Conservation (phyloP, 64 coral and sea anemone species). For the Actinia tenebrosa region DNA sequence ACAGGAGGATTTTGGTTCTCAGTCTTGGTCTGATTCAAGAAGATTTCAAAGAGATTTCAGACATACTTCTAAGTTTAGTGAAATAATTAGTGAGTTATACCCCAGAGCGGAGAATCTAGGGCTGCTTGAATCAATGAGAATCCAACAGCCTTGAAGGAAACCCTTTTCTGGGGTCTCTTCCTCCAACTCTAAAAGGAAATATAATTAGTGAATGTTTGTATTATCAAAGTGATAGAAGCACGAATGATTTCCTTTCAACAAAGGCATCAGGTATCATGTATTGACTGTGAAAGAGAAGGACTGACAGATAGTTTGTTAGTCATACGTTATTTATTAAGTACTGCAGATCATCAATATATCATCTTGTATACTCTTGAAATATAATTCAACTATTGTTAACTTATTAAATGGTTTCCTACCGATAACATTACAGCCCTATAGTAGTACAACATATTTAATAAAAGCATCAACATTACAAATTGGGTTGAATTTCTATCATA, state of each 20-base stretch:
- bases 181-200: background rate
- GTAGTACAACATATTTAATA: slow-evolving; percentile 1
- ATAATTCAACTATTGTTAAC: background rate
- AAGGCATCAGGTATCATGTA: background rate
- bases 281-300: background rate
- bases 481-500: background rate
- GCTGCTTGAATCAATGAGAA: too few relatives aligned
- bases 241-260: background rate
- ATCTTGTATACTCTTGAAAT: background rate
- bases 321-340: slow-evolving; percentile 10
- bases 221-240: background rate
- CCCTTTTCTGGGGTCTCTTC: background rate
- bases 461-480: background rate
- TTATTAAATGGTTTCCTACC: background rate
- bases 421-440: background rate
- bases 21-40: too few relatives aligned
- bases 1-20: too few relatives aligned
- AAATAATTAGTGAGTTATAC: too few relatives aligned
- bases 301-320: background rate
- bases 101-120: too few relatives aligned
- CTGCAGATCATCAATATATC: background rate
- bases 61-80: too few relatives aligned
- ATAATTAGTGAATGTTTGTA: background rate
- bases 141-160: too few relatives aligned
- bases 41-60: too few relatives aligned